Base-by-base conservation (phyloP, 2,113 vertebrate genomes). In the Ramphastos sulfuratus region DNA sequence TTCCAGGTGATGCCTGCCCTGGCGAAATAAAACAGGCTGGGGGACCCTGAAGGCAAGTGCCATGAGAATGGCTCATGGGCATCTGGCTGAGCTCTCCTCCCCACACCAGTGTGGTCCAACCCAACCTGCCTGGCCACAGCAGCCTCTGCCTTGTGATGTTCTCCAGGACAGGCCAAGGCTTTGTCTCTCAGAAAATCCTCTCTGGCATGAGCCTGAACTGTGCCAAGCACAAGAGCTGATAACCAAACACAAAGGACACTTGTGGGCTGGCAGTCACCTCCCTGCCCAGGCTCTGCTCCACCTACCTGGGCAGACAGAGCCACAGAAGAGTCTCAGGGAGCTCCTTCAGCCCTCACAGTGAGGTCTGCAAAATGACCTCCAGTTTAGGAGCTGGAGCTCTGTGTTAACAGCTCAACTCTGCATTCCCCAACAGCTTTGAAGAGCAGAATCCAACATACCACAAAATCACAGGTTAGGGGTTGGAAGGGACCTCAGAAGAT, bases 1-100 rank as follows among this genome's bases (percentile, higher is more conserved):
- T 95, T 91, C 73, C 69, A 95, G 90, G 90, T 93, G 65, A 93
- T 77, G 85, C 87, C 92, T 96, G 74, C 54, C 25, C 82, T 60
- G 72, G 90, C 83, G 21, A 94, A 95, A 89, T 48, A 95, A 77
- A 95, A 87, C 69, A 77, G 61, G 48, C 37, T 30, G 67, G 72
- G 56, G 52, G 89, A 82, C 65, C 92, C 90, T 94, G 66, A 89
- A 95, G 92, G 85, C 82, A 90, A 93, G 69, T 81, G 28, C 60
- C 79, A 31, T n/a, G 10, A 50, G 48, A 64, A 73, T 78, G 82
- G 82, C 82, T 94, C 17, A 55, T 1, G 12, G 93, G 85, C 92
- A 93, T 94, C 85, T 91, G 87, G 69, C 56, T 84, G 71, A 83
- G 87, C 33, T 80, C 56, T 90, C 82, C 31, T 74, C 42, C 82